Base-by-base conservation (phyloP, 1,140 invertebrate genomes). In the Diachasmimorpha longicaudata region DNA sequence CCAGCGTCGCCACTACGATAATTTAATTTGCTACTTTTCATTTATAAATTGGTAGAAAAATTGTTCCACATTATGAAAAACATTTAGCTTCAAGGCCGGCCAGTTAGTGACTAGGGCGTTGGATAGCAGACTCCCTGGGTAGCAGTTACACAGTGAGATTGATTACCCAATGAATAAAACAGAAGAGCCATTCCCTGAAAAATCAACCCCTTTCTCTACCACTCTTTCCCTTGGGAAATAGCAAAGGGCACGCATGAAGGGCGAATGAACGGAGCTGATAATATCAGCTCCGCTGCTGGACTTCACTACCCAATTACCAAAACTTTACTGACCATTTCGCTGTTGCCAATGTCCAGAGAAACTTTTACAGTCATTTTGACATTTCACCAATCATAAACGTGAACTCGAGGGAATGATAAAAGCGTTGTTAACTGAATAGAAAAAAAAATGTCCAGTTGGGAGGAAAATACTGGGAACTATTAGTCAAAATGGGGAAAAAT, bases 311-410 rank as follows among this genome's bases (percentile, higher is more conserved):
- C 48, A 52, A 13, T 52, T 52, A 2, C 14, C 48, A n/a, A 52
- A 52, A 52, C 48, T 52, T 52, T 13, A 36, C 16, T 36, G 21
- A 72, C 25, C 21, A 37, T 66, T 74, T 66, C 36, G 42, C 14
- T 11, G 23, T 36, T 37, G 39, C 25, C 6, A 36, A 58, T 58
- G 70, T 68, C 55, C 63, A 77, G 71, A 39, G 66, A 72, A 75
- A 78, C 39, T 75, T 75, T 78, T 31, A 19, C 71, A 78, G 74
- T 75, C 73, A 78, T 75, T 75, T 44, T 78, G 77, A 74, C 77
- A 78, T 37, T 48, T 46, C 36, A 75, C 77, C 74, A 78, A 78
- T 52, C 25, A 44, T n/a, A 46, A 46, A 68, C 68, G 44, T 69
- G 72, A 67, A 46, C 58, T 66, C 67, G 23, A 68, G 63, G 37